phyloP scores from a whole-genome alignment of 2,888 invertebrate species.

The Philereme transversata region DNA sequence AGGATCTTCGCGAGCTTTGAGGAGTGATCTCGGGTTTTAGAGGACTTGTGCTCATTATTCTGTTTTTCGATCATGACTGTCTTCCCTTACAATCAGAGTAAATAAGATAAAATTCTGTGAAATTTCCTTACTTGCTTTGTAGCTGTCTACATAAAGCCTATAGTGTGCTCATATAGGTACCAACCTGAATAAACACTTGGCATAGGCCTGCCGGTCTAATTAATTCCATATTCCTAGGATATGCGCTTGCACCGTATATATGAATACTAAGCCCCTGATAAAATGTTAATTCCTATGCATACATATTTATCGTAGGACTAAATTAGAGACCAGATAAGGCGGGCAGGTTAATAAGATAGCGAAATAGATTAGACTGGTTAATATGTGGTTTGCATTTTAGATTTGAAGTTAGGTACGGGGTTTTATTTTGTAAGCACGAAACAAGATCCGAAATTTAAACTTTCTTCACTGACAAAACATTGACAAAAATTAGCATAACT shows the following conservation, averaged over 20 bases:
- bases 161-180: no score
- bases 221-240: constrained; percentile 68
- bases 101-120: no score
- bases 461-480: neutral
- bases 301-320: constrained; percentile 67
- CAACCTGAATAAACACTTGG: constrained; percentile 22
- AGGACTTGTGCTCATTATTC: no score
- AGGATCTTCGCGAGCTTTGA: no score
- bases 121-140: no score
- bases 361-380: constrained; percentile 54
- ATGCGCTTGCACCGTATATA: constrained; percentile 71
- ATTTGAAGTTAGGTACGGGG: neutral
- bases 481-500: neutral
- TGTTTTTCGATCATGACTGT: no score
- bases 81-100: no score
- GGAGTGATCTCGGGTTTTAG: no score
- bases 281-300: constrained; percentile 77
- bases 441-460: no score
- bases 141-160: no score
- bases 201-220: constrained; percentile 55
- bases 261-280: constrained; percentile 81
- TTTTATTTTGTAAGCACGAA: no score
- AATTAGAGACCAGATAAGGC: constrained; percentile 63
- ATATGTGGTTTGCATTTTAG: constrained; percentile 27
- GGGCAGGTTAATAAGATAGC: constrained; percentile 44